phyloP scores from a whole-genome alignment of 2,113 vertebrate species.

The Cygnus atratus region DNA sequence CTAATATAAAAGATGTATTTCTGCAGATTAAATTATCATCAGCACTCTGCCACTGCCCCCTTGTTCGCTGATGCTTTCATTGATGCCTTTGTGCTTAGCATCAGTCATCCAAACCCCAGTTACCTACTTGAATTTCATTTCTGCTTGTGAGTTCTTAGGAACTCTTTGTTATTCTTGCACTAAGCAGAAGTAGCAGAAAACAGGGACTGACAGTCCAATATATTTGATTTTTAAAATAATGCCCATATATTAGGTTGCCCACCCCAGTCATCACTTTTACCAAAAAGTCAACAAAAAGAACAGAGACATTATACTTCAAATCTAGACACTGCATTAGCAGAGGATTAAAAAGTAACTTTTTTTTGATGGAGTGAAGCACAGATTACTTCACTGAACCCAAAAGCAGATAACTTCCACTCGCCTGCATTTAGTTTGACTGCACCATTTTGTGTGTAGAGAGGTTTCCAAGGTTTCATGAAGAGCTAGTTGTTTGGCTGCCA shows the following conservation, averaged over 20 bases:
- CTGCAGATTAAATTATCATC: background rate
- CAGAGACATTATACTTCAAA: background rate
- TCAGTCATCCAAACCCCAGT: background rate
- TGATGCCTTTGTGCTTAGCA: background rate
- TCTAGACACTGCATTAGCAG: background rate
- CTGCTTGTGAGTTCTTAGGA: background rate
- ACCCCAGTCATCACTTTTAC: background rate
- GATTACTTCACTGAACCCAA: background rate
- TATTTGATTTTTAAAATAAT: background rate
- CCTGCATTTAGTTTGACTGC: background rate
- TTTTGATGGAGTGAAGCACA: background rate
- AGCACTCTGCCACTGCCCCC: background rate
- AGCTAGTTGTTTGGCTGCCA: background rate
- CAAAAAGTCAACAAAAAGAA: background rate
- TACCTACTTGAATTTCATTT: background rate
- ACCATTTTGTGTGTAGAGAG: background rate
- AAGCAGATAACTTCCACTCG: background rate
- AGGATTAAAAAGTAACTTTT: background rate
- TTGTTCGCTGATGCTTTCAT: background rate
- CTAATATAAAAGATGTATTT: background rate
- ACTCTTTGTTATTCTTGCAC: background rate
- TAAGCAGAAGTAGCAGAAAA: background rate
- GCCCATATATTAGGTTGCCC: background rate
- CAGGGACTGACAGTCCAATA: background rate
- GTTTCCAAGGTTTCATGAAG: background rate